Base-by-base conservation (phyloP, 2,113 vertebrate species). In the Marcusenius ussheri region DNA sequence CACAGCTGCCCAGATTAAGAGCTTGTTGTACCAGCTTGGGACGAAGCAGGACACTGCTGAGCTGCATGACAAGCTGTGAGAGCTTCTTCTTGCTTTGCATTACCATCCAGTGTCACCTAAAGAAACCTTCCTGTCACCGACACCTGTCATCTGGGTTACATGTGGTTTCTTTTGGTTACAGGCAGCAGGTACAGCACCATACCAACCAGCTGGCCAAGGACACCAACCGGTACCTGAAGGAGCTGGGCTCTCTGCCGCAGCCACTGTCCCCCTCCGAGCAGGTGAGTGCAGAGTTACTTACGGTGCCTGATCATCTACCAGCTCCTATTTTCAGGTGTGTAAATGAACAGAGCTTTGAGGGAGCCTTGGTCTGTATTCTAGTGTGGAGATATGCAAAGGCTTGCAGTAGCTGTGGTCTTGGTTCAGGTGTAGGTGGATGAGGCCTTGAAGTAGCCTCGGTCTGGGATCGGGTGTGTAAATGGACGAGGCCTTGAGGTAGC, bases 191-290 rank as follows among this genome's bases (percentile, higher is more conserved):
- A 90, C 97, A 98, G 84, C 96, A 98, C 93, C 97, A 97, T 92
- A 97, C 97, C 92, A 98, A 98, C 93, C 88, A 95, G 91, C 95
- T 98, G 1, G 97, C 97, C 90, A 98, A 98, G 95, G 97, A 97
- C 93, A 98, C 97, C 89, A 98, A 98, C 91, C 96, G 96, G 84
- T 96, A 97, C 83, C 95, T 98, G 1, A 98, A 98, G 91, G 97
- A 97, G 62, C 11, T 98, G 91, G 97, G 97, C 2, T 96, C 96
- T 77, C 91, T 97, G 35, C 96, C 97, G 0, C 94, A 94, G 19
- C 96, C 97, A 9, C 95, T 95, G 1, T 97, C 97, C 89, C 94
- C 97, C 49, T 96, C 96, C 47, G 97, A 98, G 49, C 97, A 98
- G 96, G 97, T 97, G 89, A 91, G 93, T 0, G 91, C 58, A 70